Base-by-base conservation (phyloP, 2,113 vertebrate genomes). In the Sturnira hondurensis region DNA sequence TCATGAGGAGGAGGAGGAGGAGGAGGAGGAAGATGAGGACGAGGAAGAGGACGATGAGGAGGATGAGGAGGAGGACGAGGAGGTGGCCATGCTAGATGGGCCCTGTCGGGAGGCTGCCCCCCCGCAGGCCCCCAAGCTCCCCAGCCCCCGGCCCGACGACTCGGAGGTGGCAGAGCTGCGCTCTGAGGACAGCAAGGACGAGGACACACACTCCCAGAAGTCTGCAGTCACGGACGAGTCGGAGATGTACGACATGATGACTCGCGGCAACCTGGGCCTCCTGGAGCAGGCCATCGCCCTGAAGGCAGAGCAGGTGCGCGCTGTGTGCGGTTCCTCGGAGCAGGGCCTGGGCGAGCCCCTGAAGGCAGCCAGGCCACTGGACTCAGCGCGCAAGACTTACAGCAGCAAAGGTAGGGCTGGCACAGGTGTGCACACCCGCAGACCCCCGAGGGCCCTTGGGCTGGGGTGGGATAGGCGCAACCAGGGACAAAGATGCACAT, bases 221-320 rank as follows among this genome's bases (percentile, higher is more conserved):
- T 99, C 99, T 0, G 96, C 98, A 0, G 98, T 99, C 97, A 99
- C 99, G 0, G 99, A 99, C 0, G 99, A 99, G 98, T 99, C 99
- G 0, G 99, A 99, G 98, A 99, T 99, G 99, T 99, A 99, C 0
- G 99, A 99, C 98, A 97, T 99, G 99, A 99, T 99, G 98, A 99
- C 99, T 0, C 98, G 99, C 36, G 99, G 99, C 0, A 99, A 99
- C 98, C 98, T 99, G 98, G 99, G 99, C 28, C 99, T 99, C 80
- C 98, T 99, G 97, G 99, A 99, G 97, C 99, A 99, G 97, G 99
- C 99, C 97, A 99, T 99, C 0, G 99, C 99, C 1, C 98, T 99
- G 95, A 99, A 99, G 97, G 99, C 99, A 0, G 99, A 99, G 98
- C 99, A 99, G 98, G 99, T 98, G 99, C 20, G 99, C 99, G 95